Evolutionary conservation across 2,797 vertebrate genomes (phyloP).

Genomic region (Dendrocincla tyrannina): DNA sequence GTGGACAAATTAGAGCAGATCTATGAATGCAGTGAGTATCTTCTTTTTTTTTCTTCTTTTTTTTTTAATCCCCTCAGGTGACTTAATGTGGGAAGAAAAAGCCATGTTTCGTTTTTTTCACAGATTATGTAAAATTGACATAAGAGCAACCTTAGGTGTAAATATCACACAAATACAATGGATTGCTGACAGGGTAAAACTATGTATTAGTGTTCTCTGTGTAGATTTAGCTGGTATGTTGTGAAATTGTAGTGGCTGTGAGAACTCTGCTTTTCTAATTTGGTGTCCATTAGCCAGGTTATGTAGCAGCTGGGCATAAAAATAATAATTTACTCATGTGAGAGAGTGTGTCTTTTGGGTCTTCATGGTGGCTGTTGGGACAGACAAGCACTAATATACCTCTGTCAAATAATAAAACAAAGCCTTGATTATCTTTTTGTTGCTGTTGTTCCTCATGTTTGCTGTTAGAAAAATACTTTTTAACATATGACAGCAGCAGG

Average conservation of each 20-base stretch:
- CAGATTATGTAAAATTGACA: not conserved
- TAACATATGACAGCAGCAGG: not conserved
- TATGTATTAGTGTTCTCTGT: not conserved
- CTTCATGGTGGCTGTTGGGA: not conserved
- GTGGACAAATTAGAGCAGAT: slow-evolving; percentile 99
- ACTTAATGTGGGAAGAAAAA: not conserved
- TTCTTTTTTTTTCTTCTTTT: not conserved
- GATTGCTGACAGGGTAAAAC: not conserved
- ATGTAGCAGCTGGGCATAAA: not conserved
- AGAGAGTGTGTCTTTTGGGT: not conserved
- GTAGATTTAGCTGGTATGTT: not conserved
- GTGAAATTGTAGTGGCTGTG: not conserved
- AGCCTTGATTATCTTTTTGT: not conserved
- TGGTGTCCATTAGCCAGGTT: not conserved
- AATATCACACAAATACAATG: not conserved
- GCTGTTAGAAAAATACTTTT: not conserved
- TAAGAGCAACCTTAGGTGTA: not conserved
- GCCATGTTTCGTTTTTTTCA: not conserved
- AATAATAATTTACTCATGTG: not conserved
- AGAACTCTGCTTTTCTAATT: not conserved
- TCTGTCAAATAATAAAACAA: not conserved
- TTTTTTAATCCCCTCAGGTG: not conserved
- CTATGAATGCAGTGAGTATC: slow-evolving; percentile 98
- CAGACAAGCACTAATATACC: not conserved
- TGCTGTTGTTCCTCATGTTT: not conserved